A percentile compares a stretch with the other conserved stretches of the same genome.
phyloP scores from a whole-genome alignment of 2,888 invertebrate genomes.

The Ophion ellenae region DNA sequence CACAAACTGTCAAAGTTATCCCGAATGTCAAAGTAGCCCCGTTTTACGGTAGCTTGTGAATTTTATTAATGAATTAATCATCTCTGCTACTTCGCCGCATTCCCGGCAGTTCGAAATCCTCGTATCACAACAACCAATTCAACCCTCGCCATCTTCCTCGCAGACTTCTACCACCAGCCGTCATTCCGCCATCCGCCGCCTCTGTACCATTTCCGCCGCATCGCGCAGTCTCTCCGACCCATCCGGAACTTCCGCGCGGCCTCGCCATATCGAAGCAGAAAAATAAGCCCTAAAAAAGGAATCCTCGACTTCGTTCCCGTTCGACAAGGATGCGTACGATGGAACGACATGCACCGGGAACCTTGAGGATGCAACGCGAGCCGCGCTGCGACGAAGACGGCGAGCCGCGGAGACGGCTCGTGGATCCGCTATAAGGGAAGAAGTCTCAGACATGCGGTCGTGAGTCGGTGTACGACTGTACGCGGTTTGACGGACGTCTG shows the following conservation, averaged over 20 bases:
- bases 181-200: background rate
- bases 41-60: too few species aligned
- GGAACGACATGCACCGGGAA: background rate
- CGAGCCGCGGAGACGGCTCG: conserved; percentile 1
- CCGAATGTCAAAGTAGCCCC: too few species aligned
- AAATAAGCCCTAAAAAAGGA: background rate
- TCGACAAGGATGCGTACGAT: background rate
- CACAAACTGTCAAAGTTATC: too few species aligned
- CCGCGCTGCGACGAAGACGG: conserved; percentile 31
- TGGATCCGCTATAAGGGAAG: background rate
- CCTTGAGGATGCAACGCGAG: background rate
- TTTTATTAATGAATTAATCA: too few species aligned
- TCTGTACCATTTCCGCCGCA: background rate
- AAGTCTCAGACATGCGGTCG: background rate
- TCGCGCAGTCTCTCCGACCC: background rate
- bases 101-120: too few species aligned
- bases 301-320: background rate
- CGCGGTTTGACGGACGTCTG: conserved; percentile 75
- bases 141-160: background rate
- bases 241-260: background rate
- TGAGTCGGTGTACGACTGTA: background rate
- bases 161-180: background rate
- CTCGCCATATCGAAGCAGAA: background rate
- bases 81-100: too few species aligned
- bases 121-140: too few species aligned